A percentile compares a stretch with the other conserved stretches of the same genome.
Evolutionary conservation across 2,113 vertebrate species (phyloP).

Genomic region (Sphyrna mokarran): DNA sequence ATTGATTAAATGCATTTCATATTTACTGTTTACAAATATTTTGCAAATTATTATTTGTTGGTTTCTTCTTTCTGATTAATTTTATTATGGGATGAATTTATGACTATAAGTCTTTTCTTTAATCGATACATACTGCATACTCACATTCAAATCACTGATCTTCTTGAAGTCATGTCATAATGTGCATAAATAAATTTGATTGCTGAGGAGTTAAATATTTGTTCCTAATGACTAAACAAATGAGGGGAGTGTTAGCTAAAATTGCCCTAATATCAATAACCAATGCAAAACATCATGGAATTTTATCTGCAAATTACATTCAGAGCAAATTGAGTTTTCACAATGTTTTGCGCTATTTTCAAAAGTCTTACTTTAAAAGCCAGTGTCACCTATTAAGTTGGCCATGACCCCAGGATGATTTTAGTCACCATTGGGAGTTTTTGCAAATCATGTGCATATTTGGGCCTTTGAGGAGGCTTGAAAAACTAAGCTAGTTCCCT

Average conservation of each 20-base stretch:
- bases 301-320: neutral
- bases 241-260: neutral
- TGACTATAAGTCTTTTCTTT: neutral
- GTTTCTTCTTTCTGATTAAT: neutral
- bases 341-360: neutral
- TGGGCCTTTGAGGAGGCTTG: neutral
- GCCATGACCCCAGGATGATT: neutral
- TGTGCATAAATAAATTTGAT: neutral
- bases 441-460: neutral
- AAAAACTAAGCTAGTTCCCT: neutral
- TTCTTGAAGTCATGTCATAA: neutral
- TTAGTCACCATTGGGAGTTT: neutral
- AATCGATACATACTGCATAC: neutral
- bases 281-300: neutral
- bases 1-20: neutral
- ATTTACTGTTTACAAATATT: neutral
- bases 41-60: neutral
- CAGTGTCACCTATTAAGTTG: neutral
- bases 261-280: neutral
- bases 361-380: neutral
- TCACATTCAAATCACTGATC: neutral
- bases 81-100: neutral
- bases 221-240: neutral
- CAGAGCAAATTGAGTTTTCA: neutral
- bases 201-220: neutral